Evolutionary conservation across 2,888 invertebrate species (phyloP).

Genomic region (Hemaris fuciformis): DNA sequence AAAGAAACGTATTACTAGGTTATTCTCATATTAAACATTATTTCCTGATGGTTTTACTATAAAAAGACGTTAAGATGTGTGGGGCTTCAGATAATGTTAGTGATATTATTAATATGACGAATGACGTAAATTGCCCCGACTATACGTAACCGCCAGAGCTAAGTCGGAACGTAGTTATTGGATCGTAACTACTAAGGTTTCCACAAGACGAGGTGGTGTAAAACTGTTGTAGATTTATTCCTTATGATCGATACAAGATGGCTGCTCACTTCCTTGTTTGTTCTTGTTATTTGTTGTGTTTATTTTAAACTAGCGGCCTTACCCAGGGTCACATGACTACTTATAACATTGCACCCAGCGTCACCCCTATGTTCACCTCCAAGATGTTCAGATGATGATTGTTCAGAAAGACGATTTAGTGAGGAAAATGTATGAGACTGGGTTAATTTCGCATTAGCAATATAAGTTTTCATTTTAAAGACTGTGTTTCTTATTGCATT

Average conservation of each 20-base stretch:
- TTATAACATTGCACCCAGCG: too few species aligned
- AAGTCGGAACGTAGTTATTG: conserved; percentile 38
- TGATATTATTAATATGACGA: neutral
- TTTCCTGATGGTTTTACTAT: neutral
- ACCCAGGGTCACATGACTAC: too few species aligned
- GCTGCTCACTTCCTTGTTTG: neutral
- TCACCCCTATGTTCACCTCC: too few species aligned
- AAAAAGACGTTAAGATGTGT: neutral
- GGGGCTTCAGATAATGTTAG: neutral
- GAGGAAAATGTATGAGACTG: too few species aligned
- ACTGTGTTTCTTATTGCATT: too few species aligned
- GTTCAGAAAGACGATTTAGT: too few species aligned
- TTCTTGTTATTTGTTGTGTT: neutral
- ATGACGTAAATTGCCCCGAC: neutral
- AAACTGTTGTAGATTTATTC: neutral
- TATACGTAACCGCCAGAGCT: neutral
- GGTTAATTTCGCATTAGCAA: too few species aligned
- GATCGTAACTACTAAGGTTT: conserved; percentile 52
- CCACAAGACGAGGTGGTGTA: conserved; percentile 30
- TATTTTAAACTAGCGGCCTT: neutral
- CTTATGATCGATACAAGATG: neutral
- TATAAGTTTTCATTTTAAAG: too few species aligned
- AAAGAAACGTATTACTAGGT: neutral
- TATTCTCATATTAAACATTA: neutral
- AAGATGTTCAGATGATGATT: too few species aligned